Evolutionary conservation across 2,113 vertebrate genomes (phyloP).

Genomic region (Syngnathus scovelli): DNA sequence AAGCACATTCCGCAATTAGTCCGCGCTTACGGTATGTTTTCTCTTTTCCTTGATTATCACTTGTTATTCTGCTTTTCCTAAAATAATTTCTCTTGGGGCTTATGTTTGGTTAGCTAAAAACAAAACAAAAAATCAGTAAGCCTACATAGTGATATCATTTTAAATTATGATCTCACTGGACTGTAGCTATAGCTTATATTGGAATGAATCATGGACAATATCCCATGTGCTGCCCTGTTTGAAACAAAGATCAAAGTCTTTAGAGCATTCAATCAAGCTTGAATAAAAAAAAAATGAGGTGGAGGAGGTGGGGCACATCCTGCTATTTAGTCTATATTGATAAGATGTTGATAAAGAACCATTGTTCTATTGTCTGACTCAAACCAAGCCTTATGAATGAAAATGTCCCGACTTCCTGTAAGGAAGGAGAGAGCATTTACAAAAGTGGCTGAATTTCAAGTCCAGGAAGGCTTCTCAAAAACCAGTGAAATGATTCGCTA

Average conservation of each 20-base stretch:
- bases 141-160: background rate
- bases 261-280: slow-evolving; percentile 36
- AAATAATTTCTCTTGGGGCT: background rate
- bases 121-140: background rate
- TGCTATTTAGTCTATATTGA: slow-evolving; percentile 63
- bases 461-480: slow-evolving; percentile 11
- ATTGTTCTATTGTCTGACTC: slow-evolving; percentile 67
- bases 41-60: background rate
- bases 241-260: slow-evolving; percentile 35
- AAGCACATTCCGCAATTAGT: background rate
- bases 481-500: slow-evolving; percentile 14
- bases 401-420: slow-evolving; percentile 58
- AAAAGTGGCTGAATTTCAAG: slow-evolving; percentile 15
- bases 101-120: background rate
- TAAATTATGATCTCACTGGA: background rate
- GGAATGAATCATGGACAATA: background rate
- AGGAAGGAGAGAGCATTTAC: slow-evolving; percentile 23
- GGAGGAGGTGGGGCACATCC: slow-evolving; percentile 38
- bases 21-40: background rate
- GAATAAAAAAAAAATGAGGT: slow-evolving; percentile 22
- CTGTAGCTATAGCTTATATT: background rate
- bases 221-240: background rate
- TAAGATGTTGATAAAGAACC: slow-evolving; percentile 42
- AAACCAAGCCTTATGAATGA: slow-evolving; percentile 48
- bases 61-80: too few species aligned